Evolutionary conservation across 2,888 invertebrate species (phyloP).

Genomic region (Nymphalis polychloros): DNA sequence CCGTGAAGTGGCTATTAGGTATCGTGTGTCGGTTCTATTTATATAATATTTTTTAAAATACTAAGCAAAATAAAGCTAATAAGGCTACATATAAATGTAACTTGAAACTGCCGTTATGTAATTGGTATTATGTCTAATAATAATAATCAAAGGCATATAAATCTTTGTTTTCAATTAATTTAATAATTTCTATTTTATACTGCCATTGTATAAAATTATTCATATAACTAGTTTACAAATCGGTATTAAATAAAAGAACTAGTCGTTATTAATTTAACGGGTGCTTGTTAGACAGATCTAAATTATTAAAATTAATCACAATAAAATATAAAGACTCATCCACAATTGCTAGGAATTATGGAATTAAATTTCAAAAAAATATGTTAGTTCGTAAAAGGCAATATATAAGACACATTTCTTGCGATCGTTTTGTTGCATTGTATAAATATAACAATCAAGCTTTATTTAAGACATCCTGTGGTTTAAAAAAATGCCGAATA

Average conservation of each 20-base stretch:
- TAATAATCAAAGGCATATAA: background rate
- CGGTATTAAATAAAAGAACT: background rate
- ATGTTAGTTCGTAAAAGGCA: too few relatives aligned
- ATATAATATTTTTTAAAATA: too few relatives aligned
- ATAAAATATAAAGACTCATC: background rate
- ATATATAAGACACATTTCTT: too few relatives aligned
- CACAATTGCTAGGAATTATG: background rate
- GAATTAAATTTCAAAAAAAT: too few relatives aligned
- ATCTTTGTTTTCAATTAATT: background rate
- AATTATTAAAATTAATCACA: background rate
- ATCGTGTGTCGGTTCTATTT: too few relatives aligned
- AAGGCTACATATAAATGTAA: too few relatives aligned
- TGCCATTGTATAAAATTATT: background rate
- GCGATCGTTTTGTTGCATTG: too few relatives aligned
- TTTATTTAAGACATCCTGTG: too few relatives aligned
- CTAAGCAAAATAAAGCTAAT: too few relatives aligned
- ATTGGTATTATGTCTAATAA: background rate
- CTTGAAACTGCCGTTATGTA: background rate
- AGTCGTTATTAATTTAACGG: constrained; percentile 5
- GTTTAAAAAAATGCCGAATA: too few relatives aligned
- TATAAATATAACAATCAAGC: too few relatives aligned
- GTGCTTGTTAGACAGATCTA: background rate
- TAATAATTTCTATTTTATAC: background rate
- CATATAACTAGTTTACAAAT: background rate
- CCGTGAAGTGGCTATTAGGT: too few relatives aligned